Evolutionary conservation across 2,113 vertebrate genomes (phyloP), one percentile per base, ranked within the genome.

Genomic region (Baryphthengus martii): DNA sequence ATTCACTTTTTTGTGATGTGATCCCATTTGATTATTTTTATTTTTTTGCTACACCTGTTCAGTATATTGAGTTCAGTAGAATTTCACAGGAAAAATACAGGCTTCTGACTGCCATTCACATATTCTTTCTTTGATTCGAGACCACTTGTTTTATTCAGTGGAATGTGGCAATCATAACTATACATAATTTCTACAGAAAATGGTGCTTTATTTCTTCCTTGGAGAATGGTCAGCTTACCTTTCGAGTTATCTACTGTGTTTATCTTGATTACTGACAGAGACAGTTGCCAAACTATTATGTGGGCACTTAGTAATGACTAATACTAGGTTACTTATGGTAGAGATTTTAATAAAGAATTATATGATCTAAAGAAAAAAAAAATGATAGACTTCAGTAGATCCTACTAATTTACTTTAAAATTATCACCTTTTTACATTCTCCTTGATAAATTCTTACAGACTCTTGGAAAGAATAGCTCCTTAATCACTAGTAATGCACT

Each of bases 161-260:
- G 78, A 95, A 80, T 93, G 37, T 76, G 85, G 83, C 91, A 90
- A 95, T 95, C 89, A 87, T 59, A 84, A 85, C 82, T 85, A 62
- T 85, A 90, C 63, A 89, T 95, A 94, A 96, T 96, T 97, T 59
- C 86, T 90, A 29, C 73, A 76, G 79, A 94, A 96, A 94, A 95
- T 50, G 61, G 76, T 84, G 62, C 89, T 78, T 96, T 93, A 84
- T 95, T 92, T 93, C 82, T 94, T 85, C 19, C 82, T 90, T 95
- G 88, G 88, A 92, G 94, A 96, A 97, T 62, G 58, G 79, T 89
- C 1, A 18, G 28, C 37, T 95, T 94, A 88, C 45, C 63, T 90
- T 89, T 59, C 1, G 4, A 77, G 49, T 95, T 94, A 95, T 71
- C 89, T 87, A 6, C 71, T 91, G 42, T 91, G 75, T 97, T 93